phyloP scores from a whole-genome alignment of 2,888 invertebrate species.

The Eupithecia insigniata region DNA sequence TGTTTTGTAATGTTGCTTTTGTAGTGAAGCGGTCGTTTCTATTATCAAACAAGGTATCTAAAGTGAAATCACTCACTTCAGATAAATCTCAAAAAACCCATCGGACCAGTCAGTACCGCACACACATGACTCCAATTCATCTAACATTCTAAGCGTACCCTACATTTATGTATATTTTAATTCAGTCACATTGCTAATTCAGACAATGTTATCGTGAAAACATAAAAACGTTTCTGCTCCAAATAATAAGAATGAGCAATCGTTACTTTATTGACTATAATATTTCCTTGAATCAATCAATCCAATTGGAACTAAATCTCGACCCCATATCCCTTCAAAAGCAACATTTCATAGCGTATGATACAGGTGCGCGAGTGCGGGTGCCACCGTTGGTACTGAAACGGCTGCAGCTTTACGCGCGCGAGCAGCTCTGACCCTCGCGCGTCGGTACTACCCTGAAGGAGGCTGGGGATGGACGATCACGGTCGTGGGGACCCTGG shows the following conservation, averaged over 20 bases:
- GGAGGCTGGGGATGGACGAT: constrained; percentile 95
- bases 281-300: not conserved
- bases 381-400: constrained; percentile 76
- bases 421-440: constrained; percentile 86
- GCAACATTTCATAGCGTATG: constrained; percentile 51
- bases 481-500: constrained; percentile 88
- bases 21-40: constrained; percentile 27
- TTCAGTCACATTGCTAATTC: not conserved
- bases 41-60: too few species aligned
- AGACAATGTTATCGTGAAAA: not conserved
- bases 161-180: too few species aligned
- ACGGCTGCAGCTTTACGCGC: constrained; percentile 81
- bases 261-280: too few species aligned
- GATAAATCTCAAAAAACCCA: not conserved
- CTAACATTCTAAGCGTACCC: too few species aligned
- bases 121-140: not conserved
- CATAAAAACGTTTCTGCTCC: not conserved
- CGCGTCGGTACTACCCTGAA: constrained; percentile 92
- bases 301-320: not conserved
- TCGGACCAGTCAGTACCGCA: not conserved
- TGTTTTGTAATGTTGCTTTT: constrained; percentile 53
- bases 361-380: constrained; percentile 81
- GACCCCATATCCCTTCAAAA: constrained; percentile 29
- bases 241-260: not conserved
- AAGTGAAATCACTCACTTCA: too few species aligned